Evolutionary conservation across 23 tunicate species (phyloP), one percentile per base, ranked within the genome.

Genomic region (Diplosoma virens): DNA sequence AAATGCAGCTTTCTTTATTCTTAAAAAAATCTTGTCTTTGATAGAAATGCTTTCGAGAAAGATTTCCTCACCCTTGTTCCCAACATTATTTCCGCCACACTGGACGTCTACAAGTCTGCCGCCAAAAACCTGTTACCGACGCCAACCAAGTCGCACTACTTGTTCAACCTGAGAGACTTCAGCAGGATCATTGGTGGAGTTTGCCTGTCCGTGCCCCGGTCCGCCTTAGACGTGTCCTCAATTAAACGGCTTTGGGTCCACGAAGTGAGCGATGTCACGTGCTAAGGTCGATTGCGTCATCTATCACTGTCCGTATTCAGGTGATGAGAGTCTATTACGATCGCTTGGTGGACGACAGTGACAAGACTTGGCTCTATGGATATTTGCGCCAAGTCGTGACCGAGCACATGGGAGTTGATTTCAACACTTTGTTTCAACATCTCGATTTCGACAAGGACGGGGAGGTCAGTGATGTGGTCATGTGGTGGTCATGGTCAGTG

Each of bases 251-350:
- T 82, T 17, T 82, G 80, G 81, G 79, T 82, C 47, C 87, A 82
- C 35, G 87, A 82, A 78, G 87, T 82, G 46, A 33, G 52, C 3
- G 4, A 14, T 56, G 25, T 20, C 4, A 4, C 24, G 24, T 56
- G 63, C 4, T 16, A 56, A 16, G 63, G 63, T 56, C 25, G 63
- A 56, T 56, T 11, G 63, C 17, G 4, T 56, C 20, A 56, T 20
- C 6, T 6, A 6, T 11, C 6, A 20, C 20, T 11, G 63, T 20
- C 50, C 9, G 6, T n/a, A 5, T 53, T n/a, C 25, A 93, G 93
- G 94, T 87, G 59, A 77, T 94, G 86, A 36, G 99, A 32, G 99
- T 94, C n/a, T 94, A 88, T 50, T 94, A 94, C 31, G 99, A 94
- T 84, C 86, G 99, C 32, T 58, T 94, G 17, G 99, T 94, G 26